These are phyloP conservation scores for Callosobruchus maculatus DNA, from an alignment of 2,888 invertebrate species.

Conservation along the genomic window DNA sequence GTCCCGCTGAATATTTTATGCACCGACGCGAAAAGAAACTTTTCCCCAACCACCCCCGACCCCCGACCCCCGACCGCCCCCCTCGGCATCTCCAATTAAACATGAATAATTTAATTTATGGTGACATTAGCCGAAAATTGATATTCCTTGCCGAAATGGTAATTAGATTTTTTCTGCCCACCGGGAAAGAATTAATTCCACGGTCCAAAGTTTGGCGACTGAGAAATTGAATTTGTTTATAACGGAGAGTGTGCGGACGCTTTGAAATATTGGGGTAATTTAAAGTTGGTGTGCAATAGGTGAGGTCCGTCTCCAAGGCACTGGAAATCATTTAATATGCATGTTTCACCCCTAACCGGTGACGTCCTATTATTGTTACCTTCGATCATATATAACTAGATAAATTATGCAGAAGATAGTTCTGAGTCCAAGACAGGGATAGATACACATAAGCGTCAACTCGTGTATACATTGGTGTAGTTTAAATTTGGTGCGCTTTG, in stretches of 20 bases:
- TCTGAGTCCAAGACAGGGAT: no score
- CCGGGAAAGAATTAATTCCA: background rate
- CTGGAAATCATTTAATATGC: background rate
- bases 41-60: background rate
- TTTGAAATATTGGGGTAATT: background rate
- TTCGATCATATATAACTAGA: no score
- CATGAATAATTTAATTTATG: slow-evolving; percentile 50
- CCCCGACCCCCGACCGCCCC: background rate
- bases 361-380: no score
- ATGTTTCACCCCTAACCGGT: background rate
- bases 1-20: slow-evolving; percentile 46
- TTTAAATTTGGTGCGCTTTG: no score
- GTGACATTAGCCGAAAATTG: slow-evolving; percentile 47
- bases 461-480: no score
- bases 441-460: no score
- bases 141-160: slow-evolving; percentile 40
- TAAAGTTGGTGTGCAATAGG: background rate
- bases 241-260: background rate
- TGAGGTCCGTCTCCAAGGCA: background rate
- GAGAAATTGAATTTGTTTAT: background rate
- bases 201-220: background rate
- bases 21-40: background rate
- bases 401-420: no score
- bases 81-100: slow-evolving; percentile 47
- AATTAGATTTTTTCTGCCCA: slow-evolving; percentile 36